Evolutionary conservation across 2,797 vertebrate species (phyloP).

Genomic region (Kryptopterus vitreolus): DNA sequence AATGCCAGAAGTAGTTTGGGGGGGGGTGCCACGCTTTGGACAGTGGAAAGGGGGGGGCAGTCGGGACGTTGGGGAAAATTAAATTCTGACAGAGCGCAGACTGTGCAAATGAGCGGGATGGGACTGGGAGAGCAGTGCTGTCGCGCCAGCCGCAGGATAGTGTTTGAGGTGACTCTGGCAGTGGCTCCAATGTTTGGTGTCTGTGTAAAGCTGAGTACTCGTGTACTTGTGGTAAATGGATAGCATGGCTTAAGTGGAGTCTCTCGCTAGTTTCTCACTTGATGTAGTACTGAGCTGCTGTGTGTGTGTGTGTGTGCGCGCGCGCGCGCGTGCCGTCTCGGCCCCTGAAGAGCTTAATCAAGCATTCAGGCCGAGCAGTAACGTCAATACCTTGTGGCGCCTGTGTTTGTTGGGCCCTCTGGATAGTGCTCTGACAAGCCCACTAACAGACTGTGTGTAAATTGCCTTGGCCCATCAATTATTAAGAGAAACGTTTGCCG

Average conservation of each 20-base stretch:
- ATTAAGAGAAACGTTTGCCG: constrained; percentile 95
- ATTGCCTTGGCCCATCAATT: constrained; percentile 89
- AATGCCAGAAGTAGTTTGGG: constrained; percentile 32
- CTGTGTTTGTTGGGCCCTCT: constrained; percentile 88
- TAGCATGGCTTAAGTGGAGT: constrained; percentile 80
- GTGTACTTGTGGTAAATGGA: constrained; percentile 74
- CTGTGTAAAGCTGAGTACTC: constrained; percentile 41
- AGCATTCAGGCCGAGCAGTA: constrained; percentile 89
- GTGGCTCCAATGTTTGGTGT: constrained; percentile 43
- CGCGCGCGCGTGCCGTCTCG: constrained; percentile 58
- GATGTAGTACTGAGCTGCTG: constrained; percentile 74
- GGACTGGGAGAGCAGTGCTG: constrained; percentile 41
- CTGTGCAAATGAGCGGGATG: constrained; percentile 55
- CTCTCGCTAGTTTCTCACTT: constrained; percentile 77
- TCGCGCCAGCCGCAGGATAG: constrained; percentile 38
- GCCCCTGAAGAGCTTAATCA: constrained; percentile 93
- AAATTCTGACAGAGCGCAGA: constrained; percentile 54
- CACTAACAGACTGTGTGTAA: constrained; percentile 85
- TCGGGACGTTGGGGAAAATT: constrained; percentile 50
- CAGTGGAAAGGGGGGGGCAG: background rate
- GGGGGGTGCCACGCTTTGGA: background rate
- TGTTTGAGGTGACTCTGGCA: constrained; percentile 39
- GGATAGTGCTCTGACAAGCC: constrained; percentile 82
- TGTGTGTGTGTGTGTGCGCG: constrained; percentile 13
- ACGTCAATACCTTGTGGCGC: constrained; percentile 93